Conservation (phyloP, 1,140 invertebrate species). For the Odontomachus brunneus region DNA sequence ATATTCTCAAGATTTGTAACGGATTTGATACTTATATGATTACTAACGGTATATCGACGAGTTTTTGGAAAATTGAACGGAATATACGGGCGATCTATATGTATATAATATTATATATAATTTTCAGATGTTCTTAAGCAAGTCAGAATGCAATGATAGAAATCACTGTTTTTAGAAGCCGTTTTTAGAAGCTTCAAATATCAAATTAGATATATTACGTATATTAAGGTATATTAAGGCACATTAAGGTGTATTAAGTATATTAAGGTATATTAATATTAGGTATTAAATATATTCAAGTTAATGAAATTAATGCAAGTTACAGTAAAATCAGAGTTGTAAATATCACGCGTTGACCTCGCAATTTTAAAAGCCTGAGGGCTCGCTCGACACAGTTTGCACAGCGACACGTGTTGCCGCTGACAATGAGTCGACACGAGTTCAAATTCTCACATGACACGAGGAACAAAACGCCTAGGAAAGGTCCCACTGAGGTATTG, state of each 20-base stretch:
- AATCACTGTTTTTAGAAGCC: too few species aligned
- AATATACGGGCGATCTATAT: constrained; percentile 7
- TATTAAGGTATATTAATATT: too few species aligned
- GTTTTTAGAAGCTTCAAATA: background rate
- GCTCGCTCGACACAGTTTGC: constrained; percentile 9
- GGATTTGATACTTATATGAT: constrained; percentile 42
- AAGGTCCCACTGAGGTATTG: background rate
- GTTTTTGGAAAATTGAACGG: constrained; percentile 13
- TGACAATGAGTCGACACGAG: background rate
- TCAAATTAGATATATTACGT: too few species aligned
- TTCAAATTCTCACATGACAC: constrained; percentile 26
- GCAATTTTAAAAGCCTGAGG: background rate
- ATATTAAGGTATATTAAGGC: too few species aligned
- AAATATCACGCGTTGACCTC: background rate
- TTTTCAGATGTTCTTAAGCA: background rate
- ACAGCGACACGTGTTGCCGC: background rate
- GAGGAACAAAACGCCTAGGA: constrained; percentile 17
- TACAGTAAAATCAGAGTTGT: too few species aligned
- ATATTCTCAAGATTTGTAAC: constrained; percentile 42
- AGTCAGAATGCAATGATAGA: background rate
- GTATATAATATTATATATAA: background rate
- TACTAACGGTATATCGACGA: constrained; percentile 13
- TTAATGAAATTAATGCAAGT: too few species aligned
- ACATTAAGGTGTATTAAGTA: too few species aligned
- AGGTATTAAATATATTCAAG: too few species aligned